These are phyloP conservation scores for Cistogaster globosa DNA, from an alignment of 2,888 invertebrate genomes.

Conservation along the genomic window DNA sequence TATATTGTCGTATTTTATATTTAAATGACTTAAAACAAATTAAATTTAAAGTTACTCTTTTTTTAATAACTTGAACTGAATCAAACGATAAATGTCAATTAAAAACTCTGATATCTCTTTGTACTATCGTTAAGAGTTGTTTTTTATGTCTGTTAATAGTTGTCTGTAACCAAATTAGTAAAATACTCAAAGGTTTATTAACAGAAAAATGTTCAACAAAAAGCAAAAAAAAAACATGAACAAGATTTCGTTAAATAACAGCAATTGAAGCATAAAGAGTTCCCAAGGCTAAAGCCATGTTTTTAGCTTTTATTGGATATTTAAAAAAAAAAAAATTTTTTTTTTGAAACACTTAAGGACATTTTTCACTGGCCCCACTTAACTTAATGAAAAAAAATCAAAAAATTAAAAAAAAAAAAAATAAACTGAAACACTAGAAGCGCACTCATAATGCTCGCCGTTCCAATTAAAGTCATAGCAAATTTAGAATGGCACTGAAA, in stretches of 20 bases:
- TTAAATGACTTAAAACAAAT: too few relatives aligned
- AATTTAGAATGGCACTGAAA: slow-evolving; percentile 76
- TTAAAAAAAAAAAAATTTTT: too few relatives aligned
- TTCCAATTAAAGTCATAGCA: slow-evolving; percentile 79
- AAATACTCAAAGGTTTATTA: slow-evolving; percentile 51
- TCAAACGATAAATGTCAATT: background rate
- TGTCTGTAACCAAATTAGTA: slow-evolving; percentile 40
- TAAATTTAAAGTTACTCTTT: too few relatives aligned
- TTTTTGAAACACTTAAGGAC: slow-evolving; percentile 63
- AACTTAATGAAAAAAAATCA: slow-evolving; percentile 32
- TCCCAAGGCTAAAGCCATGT: slow-evolving; percentile 10
- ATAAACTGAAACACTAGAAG: slow-evolving; percentile 16
- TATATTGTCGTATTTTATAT: too few relatives aligned
- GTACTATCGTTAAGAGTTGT: background rate
- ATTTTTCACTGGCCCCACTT: slow-evolving; percentile 40
- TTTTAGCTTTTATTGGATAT: slow-evolving; percentile 40
- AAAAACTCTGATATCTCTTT: background rate
- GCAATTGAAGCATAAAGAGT: slow-evolving; percentile 26
- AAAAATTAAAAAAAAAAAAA: slow-evolving; percentile 12
- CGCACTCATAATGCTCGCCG: slow-evolving; percentile 72
- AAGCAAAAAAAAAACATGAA: background rate
- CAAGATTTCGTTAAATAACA: slow-evolving; percentile 11
- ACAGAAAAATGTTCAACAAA: slow-evolving; percentile 34
- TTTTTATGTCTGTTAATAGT: background rate
- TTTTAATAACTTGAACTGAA: too few relatives aligned